These are phyloP conservation scores for Borostomias antarcticus DNA, from an alignment of 2,797 vertebrate genomes.

Conservation along the genomic window DNA sequence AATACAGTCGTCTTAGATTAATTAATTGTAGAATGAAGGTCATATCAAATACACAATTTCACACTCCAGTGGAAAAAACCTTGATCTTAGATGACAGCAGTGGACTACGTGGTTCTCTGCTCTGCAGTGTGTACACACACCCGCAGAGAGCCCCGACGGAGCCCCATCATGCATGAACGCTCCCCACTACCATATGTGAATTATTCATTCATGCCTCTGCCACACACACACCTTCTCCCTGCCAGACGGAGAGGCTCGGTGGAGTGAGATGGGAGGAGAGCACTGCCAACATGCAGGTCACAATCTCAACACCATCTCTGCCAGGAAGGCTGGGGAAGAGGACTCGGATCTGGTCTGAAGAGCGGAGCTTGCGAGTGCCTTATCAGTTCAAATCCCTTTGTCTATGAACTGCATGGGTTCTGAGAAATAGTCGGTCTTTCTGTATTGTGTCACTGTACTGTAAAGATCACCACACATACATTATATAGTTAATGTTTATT, in stretches of 20 bases:
- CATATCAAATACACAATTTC: background rate
- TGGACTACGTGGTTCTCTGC: background rate
- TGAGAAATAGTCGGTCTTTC: background rate
- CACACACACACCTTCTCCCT: conserved; percentile 27
- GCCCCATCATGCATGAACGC: conserved; percentile 43
- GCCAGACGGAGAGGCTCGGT: conserved; percentile 2
- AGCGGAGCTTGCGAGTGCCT: background rate
- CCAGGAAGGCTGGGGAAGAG: conserved; percentile 2
- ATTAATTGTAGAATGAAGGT: too few relatives aligned
- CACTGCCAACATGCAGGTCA: conserved; percentile 37
- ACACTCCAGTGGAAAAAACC: too few relatives aligned
- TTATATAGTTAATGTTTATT: conserved; percentile 49
- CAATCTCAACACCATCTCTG: conserved; percentile 1
- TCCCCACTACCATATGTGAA: conserved; percentile 43
- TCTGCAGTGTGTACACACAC: background rate
- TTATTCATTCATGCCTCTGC: conserved; percentile 49
- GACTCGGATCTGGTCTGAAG: conserved; percentile 2
- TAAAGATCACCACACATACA: background rate
- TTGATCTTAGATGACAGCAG: background rate
- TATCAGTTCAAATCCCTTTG: conserved; percentile 13
- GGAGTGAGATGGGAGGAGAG: conserved; percentile 6
- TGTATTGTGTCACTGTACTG: too few relatives aligned
- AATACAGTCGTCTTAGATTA: too few relatives aligned
- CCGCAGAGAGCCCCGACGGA: conserved; percentile 25
- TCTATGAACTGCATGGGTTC: background rate